Conservation (phyloP, 2,113 vertebrate species). For the Colaptes auratus region DNA sequence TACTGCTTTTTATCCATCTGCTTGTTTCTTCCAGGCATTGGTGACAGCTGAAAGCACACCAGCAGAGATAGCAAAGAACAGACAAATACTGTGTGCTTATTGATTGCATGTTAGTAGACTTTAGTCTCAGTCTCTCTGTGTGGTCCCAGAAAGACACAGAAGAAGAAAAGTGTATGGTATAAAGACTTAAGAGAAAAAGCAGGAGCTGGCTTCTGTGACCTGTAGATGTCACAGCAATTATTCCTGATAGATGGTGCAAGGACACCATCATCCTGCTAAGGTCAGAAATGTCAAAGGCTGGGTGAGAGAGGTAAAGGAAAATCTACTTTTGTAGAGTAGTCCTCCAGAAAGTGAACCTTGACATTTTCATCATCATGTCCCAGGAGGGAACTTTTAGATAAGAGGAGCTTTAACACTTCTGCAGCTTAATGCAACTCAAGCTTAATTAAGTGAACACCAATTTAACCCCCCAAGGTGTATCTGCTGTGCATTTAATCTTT, state of each 20-base stretch:
- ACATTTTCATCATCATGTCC: neutral
- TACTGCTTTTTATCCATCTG: conserved; percentile 64
- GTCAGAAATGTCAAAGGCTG: neutral
- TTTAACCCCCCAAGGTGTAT: neutral
- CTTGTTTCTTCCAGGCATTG: conserved; percentile 49
- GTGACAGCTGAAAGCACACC: conserved; percentile 50
- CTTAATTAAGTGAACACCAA: neutral
- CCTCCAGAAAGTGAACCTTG: neutral
- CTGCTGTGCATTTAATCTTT: neutral
- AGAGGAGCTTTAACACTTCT: neutral
- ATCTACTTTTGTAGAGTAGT: neutral
- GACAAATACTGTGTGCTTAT: conserved; percentile 28
- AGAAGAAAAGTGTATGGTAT: neutral
- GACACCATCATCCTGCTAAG: neutral
- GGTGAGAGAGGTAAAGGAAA: neutral
- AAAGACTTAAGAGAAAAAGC: neutral
- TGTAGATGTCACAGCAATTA: conserved; percentile 18
- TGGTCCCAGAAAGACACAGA: neutral
- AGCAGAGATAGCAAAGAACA: neutral
- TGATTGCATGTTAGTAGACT: neutral
- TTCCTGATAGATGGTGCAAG: neutral
- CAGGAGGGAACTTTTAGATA: neutral
- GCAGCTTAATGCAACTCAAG: neutral
- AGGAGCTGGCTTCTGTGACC: conserved; percentile 13
- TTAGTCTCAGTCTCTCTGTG: neutral